A percentile compares a stretch with the other conserved stretches of the same genome.
These are phyloP conservation scores for Dasypus novemcinctus DNA, from an alignment of 2,113 vertebrate genomes.

Conservation along the genomic window DNA sequence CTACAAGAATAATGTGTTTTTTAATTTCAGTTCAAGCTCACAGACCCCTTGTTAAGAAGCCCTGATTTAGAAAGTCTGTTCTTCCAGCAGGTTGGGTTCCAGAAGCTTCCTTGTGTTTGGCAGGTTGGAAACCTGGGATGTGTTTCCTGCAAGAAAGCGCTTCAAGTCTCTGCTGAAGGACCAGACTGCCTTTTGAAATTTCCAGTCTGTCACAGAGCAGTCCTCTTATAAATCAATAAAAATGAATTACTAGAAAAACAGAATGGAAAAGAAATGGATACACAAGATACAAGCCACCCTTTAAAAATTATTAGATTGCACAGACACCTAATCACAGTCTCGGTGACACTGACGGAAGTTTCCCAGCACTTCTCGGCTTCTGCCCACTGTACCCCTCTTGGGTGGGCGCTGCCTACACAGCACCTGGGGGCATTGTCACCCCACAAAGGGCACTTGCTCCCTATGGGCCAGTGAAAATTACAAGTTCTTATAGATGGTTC, in stretches of 20 bases:
- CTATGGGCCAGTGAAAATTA: background rate
- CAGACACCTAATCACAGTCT: rapidly evolving
- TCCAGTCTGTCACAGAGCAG: background rate
- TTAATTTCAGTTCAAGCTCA: too few species aligned
- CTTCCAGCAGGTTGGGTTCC: background rate
- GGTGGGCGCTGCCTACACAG: background rate
- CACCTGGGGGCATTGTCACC: rapidly evolving
- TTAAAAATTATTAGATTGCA: too few species aligned
- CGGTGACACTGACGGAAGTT: too few species aligned
- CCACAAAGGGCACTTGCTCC: background rate
- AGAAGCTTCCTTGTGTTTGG: background rate
- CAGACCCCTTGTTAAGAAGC: too few species aligned
- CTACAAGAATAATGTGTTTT: too few species aligned
- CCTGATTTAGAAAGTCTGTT: background rate
- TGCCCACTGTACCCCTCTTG: background rate
- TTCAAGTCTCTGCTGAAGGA: background rate
- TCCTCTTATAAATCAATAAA: background rate
- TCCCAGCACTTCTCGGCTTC: background rate
- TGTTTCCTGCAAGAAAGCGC: background rate
- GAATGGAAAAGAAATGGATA: background rate
- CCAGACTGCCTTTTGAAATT: background rate
- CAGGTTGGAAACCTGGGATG: background rate
- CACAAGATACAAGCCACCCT: background rate
- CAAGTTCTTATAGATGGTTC: background rate
- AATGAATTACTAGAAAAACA: background rate